Percentiles rank a stretch among this genome's conserved stretches.
Conservation (phyloP, 2,888 invertebrate species). For the Scaptomyza polygonia region DNA sequence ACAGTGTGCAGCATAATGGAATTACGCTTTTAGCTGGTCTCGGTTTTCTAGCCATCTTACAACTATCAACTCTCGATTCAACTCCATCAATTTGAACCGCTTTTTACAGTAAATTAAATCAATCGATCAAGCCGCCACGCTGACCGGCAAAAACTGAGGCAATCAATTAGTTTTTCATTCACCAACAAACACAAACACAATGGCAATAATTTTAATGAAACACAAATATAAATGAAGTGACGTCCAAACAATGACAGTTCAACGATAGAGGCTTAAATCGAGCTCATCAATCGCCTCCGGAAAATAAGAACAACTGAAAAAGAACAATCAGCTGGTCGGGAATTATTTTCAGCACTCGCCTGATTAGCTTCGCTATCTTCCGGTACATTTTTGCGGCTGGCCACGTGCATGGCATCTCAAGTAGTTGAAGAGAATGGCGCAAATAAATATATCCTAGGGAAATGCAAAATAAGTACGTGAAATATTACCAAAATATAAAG, state of each 20-base stretch:
- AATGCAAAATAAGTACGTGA: constrained; percentile 65
- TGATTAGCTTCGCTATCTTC: constrained; percentile 68
- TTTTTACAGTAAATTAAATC: constrained; percentile 77
- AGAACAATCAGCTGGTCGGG: constrained; percentile 51
- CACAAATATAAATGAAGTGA: constrained; percentile 75
- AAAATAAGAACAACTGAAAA: background rate
- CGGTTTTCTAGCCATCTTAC: constrained; percentile 34
- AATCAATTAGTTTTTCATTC: constrained; percentile 69
- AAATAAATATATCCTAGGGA: constrained; percentile 12
- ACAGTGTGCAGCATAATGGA: constrained; percentile 66
- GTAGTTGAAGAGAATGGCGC: constrained; percentile 51
- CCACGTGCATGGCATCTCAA: constrained; percentile 68
- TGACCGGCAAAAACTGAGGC: constrained; percentile 72
- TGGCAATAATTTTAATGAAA: constrained; percentile 77
- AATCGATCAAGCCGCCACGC: constrained; percentile 69
- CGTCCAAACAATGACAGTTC: constrained; percentile 67
- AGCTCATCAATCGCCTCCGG: constrained; percentile 64
- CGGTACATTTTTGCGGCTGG: constrained; percentile 63
- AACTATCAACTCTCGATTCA: constrained; percentile 3
- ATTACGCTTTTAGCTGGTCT: constrained; percentile 68
- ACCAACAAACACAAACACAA: constrained; percentile 15
- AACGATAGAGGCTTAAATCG: constrained; percentile 39
- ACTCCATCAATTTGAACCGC: constrained; percentile 77
- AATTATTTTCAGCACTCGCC: constrained; percentile 74
- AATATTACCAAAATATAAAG: background rate